These are phyloP conservation scores for Luscinia megarhynchos DNA, from an alignment of 2,797 vertebrate genomes.

Conservation along the genomic window DNA sequence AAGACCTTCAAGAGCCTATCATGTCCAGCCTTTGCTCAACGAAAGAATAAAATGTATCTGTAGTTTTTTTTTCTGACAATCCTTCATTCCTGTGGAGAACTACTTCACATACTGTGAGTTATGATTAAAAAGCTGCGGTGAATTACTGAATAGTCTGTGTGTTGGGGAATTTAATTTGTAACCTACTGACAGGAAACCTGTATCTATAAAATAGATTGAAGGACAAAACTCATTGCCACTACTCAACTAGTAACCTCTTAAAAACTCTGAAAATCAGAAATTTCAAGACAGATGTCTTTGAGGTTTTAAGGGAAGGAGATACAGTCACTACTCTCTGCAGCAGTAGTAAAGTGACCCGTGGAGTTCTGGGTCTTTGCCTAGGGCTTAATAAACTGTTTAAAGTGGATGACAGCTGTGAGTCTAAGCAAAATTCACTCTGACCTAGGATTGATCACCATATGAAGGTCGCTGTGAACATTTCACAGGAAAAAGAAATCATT, in stretches of 20 bases:
- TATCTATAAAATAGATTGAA: not conserved
- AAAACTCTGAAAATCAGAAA: not conserved
- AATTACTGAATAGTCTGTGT: conserved; percentile 23
- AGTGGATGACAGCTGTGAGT: not conserved
- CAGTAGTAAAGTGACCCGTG: not conserved
- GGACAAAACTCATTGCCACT: conserved; percentile 2
- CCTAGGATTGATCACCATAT: not conserved
- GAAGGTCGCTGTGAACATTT: not conserved
- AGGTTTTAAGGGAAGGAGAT: not conserved
- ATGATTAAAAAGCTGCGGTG: conserved; percentile 62
- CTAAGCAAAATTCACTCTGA: not conserved
- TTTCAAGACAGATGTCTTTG: not conserved
- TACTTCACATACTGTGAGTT: conserved; percentile 60
- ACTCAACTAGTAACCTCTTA: not conserved
- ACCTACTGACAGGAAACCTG: conserved; percentile 17
- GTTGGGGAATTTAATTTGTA: conserved; percentile 52
- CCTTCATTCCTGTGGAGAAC: conserved; percentile 29
- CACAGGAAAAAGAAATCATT: not conserved
- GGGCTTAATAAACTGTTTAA: not conserved
- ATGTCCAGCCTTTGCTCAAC: not conserved
- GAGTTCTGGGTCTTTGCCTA: not conserved
- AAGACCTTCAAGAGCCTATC: not conserved
- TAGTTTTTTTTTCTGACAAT: conserved; percentile 2
- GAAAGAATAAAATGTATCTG: not conserved
- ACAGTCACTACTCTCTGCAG: not conserved